A percentile compares a stretch with the other conserved stretches of the same genome.
Evolutionary conservation across 2,888 invertebrate genomes (phyloP).

Genomic region (Napeogenes sylphis): DNA sequence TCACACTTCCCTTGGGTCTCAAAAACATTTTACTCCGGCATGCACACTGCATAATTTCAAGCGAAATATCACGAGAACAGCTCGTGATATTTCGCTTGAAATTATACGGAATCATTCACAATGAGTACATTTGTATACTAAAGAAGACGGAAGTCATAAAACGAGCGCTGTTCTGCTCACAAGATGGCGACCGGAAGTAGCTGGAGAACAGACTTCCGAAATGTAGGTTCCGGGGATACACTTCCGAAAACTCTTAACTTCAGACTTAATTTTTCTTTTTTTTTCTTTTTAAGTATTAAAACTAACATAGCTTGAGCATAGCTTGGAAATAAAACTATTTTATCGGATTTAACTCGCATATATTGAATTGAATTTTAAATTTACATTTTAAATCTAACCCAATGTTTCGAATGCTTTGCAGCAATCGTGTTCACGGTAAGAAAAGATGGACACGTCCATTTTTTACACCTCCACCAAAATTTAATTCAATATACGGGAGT

Average conservation of each 20-base stretch:
- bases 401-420: too few species aligned
- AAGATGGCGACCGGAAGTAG: constrained; percentile 69
- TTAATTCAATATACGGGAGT: too few species aligned
- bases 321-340: background rate
- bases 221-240: constrained; percentile 46
- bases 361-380: too few species aligned
- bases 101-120: constrained; percentile 12
- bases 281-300: constrained; percentile 12
- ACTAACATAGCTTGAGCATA: background rate
- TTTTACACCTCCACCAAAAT: too few species aligned
- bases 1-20: background rate
- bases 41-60: too few species aligned
- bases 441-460: too few species aligned
- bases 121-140: constrained; percentile 35
- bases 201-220: constrained; percentile 47
- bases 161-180: constrained; percentile 52
- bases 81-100: background rate
- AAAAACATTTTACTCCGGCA: background rate
- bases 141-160: constrained; percentile 65
- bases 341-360: too few species aligned
- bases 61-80: too few species aligned
- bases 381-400: too few species aligned
- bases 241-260: constrained; percentile 49
- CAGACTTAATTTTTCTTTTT: constrained; percentile 31
- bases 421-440: too few species aligned